A percentile compares a stretch with the other conserved stretches of the same genome.
Evolutionary conservation across 2,888 invertebrate species (phyloP).

Genomic region (Acanthacorydalis orientalis): DNA sequence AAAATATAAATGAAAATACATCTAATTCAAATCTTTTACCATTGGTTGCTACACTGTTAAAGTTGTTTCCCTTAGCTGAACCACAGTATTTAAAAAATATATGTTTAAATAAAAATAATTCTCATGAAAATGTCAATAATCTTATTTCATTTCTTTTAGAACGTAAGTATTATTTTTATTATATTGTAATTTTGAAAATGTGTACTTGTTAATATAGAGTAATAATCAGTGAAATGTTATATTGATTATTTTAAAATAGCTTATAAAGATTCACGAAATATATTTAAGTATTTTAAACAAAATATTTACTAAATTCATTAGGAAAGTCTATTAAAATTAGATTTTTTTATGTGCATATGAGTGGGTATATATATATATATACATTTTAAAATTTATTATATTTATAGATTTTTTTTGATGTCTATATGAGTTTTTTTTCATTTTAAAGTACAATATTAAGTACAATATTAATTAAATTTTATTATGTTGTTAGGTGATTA

Average conservation of each 20-base stretch:
- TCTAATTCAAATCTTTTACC: neutral
- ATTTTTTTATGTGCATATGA: too few relatives aligned
- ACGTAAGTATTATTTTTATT: conserved; percentile 7
- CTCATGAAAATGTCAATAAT: conserved; percentile 10
- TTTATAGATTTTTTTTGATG: too few relatives aligned
- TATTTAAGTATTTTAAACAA: too few relatives aligned
- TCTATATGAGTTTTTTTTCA: too few relatives aligned
- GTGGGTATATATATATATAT: too few relatives aligned
- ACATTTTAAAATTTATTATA: too few relatives aligned
- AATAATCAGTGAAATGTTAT: too few relatives aligned
- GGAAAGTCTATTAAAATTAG: too few relatives aligned
- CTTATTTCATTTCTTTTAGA: conserved; percentile 12
- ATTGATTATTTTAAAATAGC: too few relatives aligned
- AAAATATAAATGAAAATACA: neutral
- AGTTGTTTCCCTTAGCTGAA: conserved; percentile 13
- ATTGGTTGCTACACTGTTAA: conserved; percentile 8
- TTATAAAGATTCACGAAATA: too few relatives aligned
- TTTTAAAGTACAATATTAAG: neutral
- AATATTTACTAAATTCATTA: too few relatives aligned
- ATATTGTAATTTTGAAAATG: conserved; percentile 1
- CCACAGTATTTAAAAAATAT: conserved; percentile 13
- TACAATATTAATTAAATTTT: neutral
- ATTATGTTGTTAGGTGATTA: neutral
- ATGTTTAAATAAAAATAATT: conserved; percentile 9
- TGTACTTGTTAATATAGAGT: too few relatives aligned